phyloP scores from a whole-genome alignment of 2,113 vertebrate species.

The Eira barbara region DNA sequence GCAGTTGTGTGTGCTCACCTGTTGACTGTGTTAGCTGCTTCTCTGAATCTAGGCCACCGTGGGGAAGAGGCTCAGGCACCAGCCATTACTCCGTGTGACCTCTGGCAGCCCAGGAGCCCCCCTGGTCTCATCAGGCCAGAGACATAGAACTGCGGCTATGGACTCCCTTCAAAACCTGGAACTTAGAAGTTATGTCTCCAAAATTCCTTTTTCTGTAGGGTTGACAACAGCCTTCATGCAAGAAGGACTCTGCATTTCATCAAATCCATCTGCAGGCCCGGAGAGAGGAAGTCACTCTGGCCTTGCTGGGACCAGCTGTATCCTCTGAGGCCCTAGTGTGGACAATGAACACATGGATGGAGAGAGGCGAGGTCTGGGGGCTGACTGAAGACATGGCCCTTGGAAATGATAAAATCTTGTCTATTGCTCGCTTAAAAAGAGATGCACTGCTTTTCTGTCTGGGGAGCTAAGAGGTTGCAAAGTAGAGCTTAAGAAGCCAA shows the following conservation, averaged over 20 bases:
- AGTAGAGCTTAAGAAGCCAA: neutral
- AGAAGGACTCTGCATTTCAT: neutral
- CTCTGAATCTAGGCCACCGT: neutral
- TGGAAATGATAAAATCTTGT: neutral
- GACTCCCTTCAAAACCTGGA: neutral
- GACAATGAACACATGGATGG: neutral
- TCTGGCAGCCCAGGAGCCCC: neutral
- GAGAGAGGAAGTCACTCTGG: neutral
- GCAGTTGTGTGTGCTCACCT: neutral
- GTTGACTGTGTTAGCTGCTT: neutral
- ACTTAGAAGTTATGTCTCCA: neutral
- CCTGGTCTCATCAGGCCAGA: neutral
- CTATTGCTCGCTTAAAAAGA: neutral
- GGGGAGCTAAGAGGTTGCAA: neutral
- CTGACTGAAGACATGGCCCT: neutral
- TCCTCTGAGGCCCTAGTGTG: neutral
- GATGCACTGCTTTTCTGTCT: neutral
- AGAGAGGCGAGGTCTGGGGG: neutral
- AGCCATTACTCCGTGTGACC: accelerated
- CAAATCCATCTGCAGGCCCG: neutral
- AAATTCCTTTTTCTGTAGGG: neutral
- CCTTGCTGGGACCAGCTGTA: neutral
- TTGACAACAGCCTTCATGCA: neutral
- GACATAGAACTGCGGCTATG: neutral
- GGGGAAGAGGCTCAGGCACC: neutral